These are phyloP conservation scores for Acleris emargana DNA, from an alignment of 2,888 invertebrate genomes.

Conservation along the genomic window DNA sequence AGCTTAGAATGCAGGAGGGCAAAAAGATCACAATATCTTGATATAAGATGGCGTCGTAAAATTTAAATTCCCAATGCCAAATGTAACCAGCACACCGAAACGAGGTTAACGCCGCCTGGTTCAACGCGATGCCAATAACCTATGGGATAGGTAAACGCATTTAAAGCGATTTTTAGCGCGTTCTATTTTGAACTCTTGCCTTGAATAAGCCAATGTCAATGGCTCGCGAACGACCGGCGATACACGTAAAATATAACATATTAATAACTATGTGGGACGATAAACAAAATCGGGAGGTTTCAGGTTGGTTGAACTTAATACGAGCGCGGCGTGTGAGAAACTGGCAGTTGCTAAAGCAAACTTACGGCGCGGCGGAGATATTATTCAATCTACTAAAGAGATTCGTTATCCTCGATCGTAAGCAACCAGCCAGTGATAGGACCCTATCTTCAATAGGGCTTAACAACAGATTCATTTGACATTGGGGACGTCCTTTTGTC, in stretches of 20 bases:
- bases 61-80: constrained; percentile 24
- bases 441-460: too few species aligned
- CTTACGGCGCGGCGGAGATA: neutral
- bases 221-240: constrained; percentile 62
- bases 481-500: too few species aligned
- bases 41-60: constrained; percentile 3
- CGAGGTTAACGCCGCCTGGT: constrained; percentile 38
- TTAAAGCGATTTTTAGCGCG: constrained; percentile 51
- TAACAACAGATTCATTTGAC: too few species aligned
- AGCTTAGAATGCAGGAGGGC: constrained; percentile 3
- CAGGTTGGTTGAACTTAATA: constrained; percentile 61
- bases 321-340: constrained; percentile 35
- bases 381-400: too few species aligned
- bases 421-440: too few species aligned
- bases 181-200: constrained; percentile 60
- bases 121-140: constrained; percentile 48
- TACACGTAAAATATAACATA: constrained; percentile 45
- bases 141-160: constrained; percentile 41
- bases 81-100: constrained; percentile 25
- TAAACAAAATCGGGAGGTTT: constrained; percentile 57
- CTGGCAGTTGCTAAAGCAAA: constrained; percentile 1
- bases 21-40: constrained; percentile 6
- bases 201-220: constrained; percentile 71
- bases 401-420: too few species aligned
- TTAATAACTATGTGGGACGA: constrained; percentile 41